Conservation (phyloP, 2,888 invertebrate genomes). For the Byasa hedistus region DNA sequence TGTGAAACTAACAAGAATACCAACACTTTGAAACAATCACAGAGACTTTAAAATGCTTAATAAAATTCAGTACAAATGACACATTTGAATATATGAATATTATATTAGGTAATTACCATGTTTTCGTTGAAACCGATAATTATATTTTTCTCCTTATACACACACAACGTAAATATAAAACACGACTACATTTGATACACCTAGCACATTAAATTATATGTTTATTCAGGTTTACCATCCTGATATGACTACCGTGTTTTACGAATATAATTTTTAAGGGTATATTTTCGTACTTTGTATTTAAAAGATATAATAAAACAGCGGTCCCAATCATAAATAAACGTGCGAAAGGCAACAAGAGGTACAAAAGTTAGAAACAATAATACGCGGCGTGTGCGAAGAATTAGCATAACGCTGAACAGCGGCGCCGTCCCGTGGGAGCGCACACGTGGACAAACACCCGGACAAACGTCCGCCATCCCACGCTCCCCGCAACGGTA, state of each 20-base stretch:
- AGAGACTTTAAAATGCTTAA: neutral
- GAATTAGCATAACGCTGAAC: slow-evolving; percentile 72
- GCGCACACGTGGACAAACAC: slow-evolving; percentile 68
- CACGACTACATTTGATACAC: too few relatives aligned
- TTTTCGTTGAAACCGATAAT: too few relatives aligned
- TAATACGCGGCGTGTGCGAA: slow-evolving; percentile 56
- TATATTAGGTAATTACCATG: neutral
- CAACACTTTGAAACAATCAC: slow-evolving; percentile 20
- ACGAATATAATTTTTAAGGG: neutral
- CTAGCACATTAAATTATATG: too few relatives aligned
- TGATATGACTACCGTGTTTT: neutral
- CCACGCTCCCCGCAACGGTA: slow-evolving; percentile 26
- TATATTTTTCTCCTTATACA: too few relatives aligned
- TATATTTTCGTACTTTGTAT: slow-evolving; percentile 2
- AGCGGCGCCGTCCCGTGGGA: slow-evolving; percentile 63
- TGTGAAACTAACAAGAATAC: slow-evolving; percentile 8
- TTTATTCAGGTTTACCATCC: too few relatives aligned
- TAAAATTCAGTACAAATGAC: slow-evolving; percentile 10
- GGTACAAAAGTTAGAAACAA: slow-evolving; percentile 58
- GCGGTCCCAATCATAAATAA: slow-evolving; percentile 36
- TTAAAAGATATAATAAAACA: slow-evolving; percentile 28
- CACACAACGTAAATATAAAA: too few relatives aligned
- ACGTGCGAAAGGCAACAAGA: slow-evolving; percentile 45
- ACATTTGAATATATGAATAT: neutral
- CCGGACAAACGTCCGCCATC: slow-evolving; percentile 36